These are phyloP conservation scores for Talpa occidentalis DNA, from an alignment of 2,113 vertebrate species.

Conservation along the genomic window DNA sequence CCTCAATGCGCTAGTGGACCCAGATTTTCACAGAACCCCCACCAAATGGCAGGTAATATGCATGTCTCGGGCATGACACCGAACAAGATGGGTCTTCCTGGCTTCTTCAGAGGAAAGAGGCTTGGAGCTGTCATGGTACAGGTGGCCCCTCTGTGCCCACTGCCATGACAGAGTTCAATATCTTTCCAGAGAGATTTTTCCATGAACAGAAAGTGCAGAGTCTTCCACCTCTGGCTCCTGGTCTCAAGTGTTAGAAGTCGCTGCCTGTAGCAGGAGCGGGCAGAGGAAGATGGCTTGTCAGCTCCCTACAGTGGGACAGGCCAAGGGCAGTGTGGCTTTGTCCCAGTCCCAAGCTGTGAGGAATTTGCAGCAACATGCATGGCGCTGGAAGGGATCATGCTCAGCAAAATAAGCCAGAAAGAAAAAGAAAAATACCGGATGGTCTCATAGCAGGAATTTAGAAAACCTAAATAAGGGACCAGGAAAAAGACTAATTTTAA, in stretches of 20 bases:
- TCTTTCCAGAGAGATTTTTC: not conserved
- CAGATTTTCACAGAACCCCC: not conserved
- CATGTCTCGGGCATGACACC: rapidly evolving
- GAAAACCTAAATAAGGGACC: too few relatives aligned
- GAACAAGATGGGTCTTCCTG: not conserved
- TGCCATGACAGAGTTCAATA: not conserved
- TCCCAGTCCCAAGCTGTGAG: not conserved
- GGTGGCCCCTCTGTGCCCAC: not conserved
- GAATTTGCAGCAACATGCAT: too few relatives aligned
- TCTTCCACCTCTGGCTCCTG: not conserved
- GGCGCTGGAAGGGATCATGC: too few relatives aligned
- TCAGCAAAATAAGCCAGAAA: too few relatives aligned
- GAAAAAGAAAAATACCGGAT: too few relatives aligned
- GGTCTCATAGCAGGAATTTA: too few relatives aligned
- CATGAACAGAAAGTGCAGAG: not conserved
- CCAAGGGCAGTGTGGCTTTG: not conserved
- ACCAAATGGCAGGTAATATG: not conserved
- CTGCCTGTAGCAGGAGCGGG: not conserved
- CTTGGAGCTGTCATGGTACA: rapidly evolving
- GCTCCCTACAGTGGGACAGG: rapidly evolving
- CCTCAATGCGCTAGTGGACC: rapidly evolving
- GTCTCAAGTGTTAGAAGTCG: rapidly evolving
- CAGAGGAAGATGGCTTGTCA: not conserved
- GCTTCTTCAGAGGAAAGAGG: not conserved
- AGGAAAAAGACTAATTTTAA: too few relatives aligned